Evolutionary conservation across 2,888 invertebrate species (phyloP).

Genomic region (Baronia brevicornis): DNA sequence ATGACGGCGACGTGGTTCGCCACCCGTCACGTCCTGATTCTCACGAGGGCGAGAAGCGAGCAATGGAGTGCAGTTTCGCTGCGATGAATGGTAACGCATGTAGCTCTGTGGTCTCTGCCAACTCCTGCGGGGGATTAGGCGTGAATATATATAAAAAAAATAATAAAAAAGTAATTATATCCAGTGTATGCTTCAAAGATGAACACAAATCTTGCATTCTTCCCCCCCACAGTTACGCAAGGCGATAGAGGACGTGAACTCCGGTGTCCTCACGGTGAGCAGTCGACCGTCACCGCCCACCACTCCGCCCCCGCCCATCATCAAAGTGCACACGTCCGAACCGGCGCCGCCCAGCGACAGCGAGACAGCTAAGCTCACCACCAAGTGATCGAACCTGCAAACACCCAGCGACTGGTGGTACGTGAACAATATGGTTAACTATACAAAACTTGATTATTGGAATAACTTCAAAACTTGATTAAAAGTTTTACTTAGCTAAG

Average conservation of each 20-base stretch:
- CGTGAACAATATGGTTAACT: too few relatives aligned
- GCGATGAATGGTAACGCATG: too few relatives aligned
- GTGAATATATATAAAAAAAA: too few relatives aligned
- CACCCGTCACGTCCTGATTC: too few relatives aligned
- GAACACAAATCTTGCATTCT: background rate
- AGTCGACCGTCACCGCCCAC: conserved; percentile 44
- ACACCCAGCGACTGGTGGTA: background rate
- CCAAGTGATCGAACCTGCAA: conserved; percentile 25
- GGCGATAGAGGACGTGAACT: conserved; percentile 92
- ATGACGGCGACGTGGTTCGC: too few relatives aligned
- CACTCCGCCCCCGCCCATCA: conserved; percentile 30
- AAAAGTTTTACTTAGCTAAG: conserved; percentile 1
- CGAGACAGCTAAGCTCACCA: conserved; percentile 59
- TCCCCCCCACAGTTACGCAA: conserved; percentile 83
- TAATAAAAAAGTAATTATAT: too few relatives aligned
- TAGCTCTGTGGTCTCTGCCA: too few relatives aligned
- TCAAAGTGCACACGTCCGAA: conserved; percentile 32
- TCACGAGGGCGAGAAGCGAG: too few relatives aligned
- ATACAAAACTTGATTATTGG: background rate
- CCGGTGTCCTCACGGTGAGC: conserved; percentile 73
- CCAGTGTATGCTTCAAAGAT: too few relatives aligned
- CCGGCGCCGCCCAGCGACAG: conserved; percentile 60
- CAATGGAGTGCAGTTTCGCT: too few relatives aligned
- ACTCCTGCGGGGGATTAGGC: too few relatives aligned
- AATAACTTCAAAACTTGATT: background rate